These are phyloP conservation scores for Eciton burchellii DNA, from an alignment of 1,140 invertebrate species.

Conservation along the genomic window DNA sequence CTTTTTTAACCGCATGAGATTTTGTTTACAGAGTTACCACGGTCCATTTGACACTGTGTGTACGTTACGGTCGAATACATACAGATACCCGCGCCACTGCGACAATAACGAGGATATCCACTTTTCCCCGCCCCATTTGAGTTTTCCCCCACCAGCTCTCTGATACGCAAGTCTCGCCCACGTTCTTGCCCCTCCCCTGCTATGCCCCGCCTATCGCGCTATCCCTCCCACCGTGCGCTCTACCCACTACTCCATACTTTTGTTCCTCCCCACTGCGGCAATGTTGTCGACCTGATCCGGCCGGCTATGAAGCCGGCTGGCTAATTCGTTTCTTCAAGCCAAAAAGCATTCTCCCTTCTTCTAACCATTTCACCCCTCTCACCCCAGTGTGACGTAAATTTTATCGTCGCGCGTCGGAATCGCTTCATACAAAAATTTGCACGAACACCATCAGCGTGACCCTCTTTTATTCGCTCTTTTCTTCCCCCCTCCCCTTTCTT, in stretches of 20 bases:
- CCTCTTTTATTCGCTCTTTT: conserved; percentile 44
- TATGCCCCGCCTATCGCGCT: conserved; percentile 38
- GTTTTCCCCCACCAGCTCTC: conserved; percentile 26
- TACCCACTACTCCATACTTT: conserved; percentile 75
- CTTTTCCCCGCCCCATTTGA: conserved; percentile 64
- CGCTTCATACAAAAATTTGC: conserved; percentile 83
- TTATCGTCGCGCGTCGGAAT: conserved; percentile 81
- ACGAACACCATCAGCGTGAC: conserved; percentile 69
- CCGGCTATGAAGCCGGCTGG: conserved; percentile 73
- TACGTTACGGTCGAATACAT: conserved; percentile 41
- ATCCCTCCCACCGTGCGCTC: conserved; percentile 48
- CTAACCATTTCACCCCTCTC: conserved; percentile 40
- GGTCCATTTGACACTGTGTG: conserved; percentile 1
- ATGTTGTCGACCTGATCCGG: conserved; percentile 43
- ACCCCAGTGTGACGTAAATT: conserved; percentile 72
- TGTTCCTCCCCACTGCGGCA: conserved; percentile 72
- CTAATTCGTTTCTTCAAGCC: conserved; percentile 83
- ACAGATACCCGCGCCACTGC: conserved; percentile 65
- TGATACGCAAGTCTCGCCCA: conserved; percentile 51
- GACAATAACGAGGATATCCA: conserved; percentile 14
- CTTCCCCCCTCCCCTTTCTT: no score
- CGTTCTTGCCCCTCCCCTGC: conserved; percentile 64
- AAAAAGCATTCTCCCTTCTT: conserved; percentile 66
- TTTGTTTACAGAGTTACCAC: conserved; percentile 31
- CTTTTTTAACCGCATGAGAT: neutral